Conservation (phyloP, 1,140 invertebrate genomes). For the Thalassaphorura encarpata region DNA sequence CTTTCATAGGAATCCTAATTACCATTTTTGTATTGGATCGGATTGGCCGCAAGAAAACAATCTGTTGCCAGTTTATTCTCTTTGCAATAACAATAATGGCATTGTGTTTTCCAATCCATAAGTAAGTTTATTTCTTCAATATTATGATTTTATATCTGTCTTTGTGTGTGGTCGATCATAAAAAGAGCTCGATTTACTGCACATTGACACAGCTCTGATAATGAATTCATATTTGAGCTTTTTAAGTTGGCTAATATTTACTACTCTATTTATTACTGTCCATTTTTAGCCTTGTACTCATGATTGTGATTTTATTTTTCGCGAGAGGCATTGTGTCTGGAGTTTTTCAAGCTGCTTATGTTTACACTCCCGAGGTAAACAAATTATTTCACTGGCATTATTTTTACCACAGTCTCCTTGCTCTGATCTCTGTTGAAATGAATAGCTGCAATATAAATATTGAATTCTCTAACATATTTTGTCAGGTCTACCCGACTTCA, state of each 20-base stretch:
- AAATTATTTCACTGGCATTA: too few species aligned
- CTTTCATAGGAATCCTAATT: conserved; percentile 82
- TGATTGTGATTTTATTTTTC: conserved; percentile 77
- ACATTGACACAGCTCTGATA: too few species aligned
- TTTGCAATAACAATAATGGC: conserved; percentile 73
- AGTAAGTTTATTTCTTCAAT: too few species aligned
- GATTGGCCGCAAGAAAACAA: conserved; percentile 83
- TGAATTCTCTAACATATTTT: too few species aligned
- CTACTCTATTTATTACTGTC: neutral
- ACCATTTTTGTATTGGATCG: conserved; percentile 85
- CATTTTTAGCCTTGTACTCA: conserved; percentile 54
- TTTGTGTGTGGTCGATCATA: too few species aligned
- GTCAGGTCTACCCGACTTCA: conserved; percentile 75
- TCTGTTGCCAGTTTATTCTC: conserved; percentile 83
- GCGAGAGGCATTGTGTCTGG: conserved; percentile 86
- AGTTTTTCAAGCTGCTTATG: conserved; percentile 88
- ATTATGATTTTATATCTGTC: too few species aligned
- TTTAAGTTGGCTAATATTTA: neutral
- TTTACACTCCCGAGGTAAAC: conserved; percentile 83
- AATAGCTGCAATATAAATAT: too few species aligned
- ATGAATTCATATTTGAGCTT: too few species aligned
- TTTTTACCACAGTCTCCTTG: too few species aligned
- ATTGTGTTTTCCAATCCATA: conserved; percentile 61
- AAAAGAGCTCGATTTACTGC: too few species aligned
- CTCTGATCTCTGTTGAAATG: too few species aligned